These are phyloP conservation scores for Chymomyza fuscimana DNA, from an alignment of 2,888 invertebrate species.

Conservation along the genomic window DNA sequence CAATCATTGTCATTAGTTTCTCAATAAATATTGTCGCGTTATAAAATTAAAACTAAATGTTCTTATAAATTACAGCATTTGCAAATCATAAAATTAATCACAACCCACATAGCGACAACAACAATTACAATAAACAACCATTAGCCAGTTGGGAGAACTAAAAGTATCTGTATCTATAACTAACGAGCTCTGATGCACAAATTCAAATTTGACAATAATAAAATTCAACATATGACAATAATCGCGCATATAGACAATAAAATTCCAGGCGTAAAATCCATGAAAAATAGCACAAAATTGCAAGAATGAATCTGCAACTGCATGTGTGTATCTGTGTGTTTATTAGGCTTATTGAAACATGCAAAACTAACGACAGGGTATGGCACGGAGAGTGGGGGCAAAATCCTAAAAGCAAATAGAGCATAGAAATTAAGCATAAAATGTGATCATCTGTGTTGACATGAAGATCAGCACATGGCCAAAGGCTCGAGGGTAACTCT, in stretches of 20 bases:
- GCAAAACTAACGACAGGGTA: slow-evolving; percentile 38
- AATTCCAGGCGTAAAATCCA: slow-evolving; percentile 53
- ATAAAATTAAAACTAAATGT: slow-evolving; percentile 53
- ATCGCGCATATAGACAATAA: slow-evolving; percentile 70
- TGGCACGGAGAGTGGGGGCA: background rate
- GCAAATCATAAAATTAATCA: slow-evolving; percentile 43
- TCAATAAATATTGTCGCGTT: background rate
- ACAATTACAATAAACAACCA: slow-evolving; percentile 42
- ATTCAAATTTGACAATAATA: slow-evolving; percentile 71
- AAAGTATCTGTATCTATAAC: background rate
- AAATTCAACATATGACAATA: slow-evolving; percentile 73
- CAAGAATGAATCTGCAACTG: slow-evolving; percentile 19
- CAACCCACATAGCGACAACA: slow-evolving; percentile 40
- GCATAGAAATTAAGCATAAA: slow-evolving; percentile 67
- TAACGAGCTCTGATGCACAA: slow-evolving; percentile 66
- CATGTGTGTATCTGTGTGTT: slow-evolving; percentile 7
- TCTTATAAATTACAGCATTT: slow-evolving; percentile 52
- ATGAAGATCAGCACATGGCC: slow-evolving; percentile 75
- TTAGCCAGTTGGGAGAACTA: slow-evolving; percentile 40
- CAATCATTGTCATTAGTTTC: background rate
- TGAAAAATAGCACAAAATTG: slow-evolving; percentile 29
- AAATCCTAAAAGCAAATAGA: slow-evolving; percentile 66
- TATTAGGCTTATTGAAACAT: slow-evolving; percentile 25
- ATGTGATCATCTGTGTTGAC: slow-evolving; percentile 80
- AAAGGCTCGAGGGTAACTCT: slow-evolving; percentile 35